These are phyloP conservation scores for Sminthurides bifidus DNA, from an alignment of 1,140 invertebrate genomes.

Conservation along the genomic window DNA sequence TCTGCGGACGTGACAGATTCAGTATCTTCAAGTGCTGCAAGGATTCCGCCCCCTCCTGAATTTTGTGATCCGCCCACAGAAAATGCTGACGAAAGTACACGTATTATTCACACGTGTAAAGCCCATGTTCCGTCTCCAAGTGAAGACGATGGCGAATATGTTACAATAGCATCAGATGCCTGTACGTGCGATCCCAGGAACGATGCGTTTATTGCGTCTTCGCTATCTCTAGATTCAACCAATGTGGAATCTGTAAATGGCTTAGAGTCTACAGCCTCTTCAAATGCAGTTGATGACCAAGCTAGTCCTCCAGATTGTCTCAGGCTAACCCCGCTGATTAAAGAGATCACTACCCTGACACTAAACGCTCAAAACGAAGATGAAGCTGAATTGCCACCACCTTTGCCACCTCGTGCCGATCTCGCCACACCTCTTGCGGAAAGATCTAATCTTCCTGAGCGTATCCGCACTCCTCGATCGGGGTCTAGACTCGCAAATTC, in stretches of 20 bases:
- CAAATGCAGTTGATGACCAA: neutral
- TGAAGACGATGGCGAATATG: constrained; percentile 16
- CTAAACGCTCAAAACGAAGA: constrained; percentile 14
- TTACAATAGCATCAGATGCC: constrained; percentile 11
- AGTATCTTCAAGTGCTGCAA: neutral
- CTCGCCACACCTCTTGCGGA: neutral
- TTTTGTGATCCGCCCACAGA: neutral
- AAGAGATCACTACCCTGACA: constrained; percentile 24
- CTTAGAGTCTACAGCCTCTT: neutral
- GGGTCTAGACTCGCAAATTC: neutral
- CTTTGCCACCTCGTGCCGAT: neutral
- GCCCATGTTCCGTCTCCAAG: neutral
- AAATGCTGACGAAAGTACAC: neutral
- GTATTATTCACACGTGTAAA: neutral
- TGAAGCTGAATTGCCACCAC: neutral
- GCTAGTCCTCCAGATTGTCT: constrained; percentile 5
- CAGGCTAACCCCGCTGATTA: constrained; percentile 22
- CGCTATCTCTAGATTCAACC: constrained; percentile 2
- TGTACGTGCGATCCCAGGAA: constrained; percentile 11
- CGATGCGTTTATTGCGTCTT: constrained; percentile 24
- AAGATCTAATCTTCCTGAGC: neutral
- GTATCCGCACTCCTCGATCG: neutral
- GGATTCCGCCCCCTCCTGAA: constrained; percentile 10
- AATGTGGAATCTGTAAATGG: neutral
- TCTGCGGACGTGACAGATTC: neutral